Evolutionary conservation across 1,140 invertebrate genomes (phyloP).

Genomic region (Drosophila nasuta): DNA sequence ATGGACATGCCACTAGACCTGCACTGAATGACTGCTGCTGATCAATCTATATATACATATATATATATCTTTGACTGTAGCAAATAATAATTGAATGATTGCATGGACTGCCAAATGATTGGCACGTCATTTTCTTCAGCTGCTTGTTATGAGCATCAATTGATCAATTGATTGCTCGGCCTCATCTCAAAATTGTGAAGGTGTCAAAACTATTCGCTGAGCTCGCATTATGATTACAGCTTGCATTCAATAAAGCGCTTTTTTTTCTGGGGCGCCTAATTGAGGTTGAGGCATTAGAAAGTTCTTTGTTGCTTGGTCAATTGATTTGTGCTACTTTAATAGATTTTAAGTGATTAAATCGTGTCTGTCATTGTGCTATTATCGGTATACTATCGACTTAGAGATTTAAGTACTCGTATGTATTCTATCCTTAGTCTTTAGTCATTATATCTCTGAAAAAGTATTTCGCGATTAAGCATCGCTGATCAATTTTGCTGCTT

Average conservation of each 20-base stretch:
- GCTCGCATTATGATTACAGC: constrained; percentile 37
- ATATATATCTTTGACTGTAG: constrained; percentile 28
- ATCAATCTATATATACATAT: constrained; percentile 30
- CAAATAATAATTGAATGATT: constrained; percentile 83
- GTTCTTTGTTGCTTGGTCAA: neutral
- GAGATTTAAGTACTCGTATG: no score
- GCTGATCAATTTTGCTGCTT: no score
- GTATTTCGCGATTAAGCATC: no score
- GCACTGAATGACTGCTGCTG: constrained; percentile 10
- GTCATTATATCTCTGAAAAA: no score
- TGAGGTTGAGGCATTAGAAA: neutral
- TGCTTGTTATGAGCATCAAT: constrained; percentile 61
- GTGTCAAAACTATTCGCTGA: constrained; percentile 74
- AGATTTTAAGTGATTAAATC: neutral
- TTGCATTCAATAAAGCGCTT: neutral
- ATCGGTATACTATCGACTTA: no score
- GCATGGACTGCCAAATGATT: constrained; percentile 72
- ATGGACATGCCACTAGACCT: constrained; percentile 20
- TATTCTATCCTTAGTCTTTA: no score
- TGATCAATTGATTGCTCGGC: constrained; percentile 57
- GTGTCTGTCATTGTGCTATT: no score
- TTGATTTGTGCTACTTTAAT: neutral
- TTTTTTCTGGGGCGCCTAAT: neutral
- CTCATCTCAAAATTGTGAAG: constrained; percentile 41
- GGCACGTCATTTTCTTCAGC: constrained; percentile 68